phyloP scores from a whole-genome alignment of 2,797 vertebrate species.

The Channallabes apus region DNA sequence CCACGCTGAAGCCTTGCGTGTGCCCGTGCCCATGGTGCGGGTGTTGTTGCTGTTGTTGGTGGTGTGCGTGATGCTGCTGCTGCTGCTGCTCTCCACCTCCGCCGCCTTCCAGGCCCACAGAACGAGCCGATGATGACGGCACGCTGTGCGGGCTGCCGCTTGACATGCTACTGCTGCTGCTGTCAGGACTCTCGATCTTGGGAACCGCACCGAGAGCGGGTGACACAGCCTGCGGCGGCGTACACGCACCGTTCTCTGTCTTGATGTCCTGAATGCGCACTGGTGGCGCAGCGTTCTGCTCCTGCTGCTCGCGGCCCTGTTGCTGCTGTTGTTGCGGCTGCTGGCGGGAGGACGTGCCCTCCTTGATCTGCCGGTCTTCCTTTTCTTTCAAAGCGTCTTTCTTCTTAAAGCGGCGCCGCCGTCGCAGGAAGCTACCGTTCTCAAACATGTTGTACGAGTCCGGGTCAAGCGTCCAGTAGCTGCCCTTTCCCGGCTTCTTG shows the following conservation, averaged over 20 bases:
- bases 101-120: slow-evolving; percentile 79
- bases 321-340: slow-evolving; percentile 70
- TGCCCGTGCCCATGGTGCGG: slow-evolving; percentile 76
- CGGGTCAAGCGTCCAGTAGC: slow-evolving; percentile 94
- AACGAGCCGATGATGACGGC: slow-evolving; percentile 73
- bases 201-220: slow-evolving; percentile 84
- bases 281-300: slow-evolving; percentile 72
- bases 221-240: slow-evolving; percentile 86
- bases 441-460: slow-evolving; percentile 98
- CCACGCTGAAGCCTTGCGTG: slow-evolving; percentile 91
- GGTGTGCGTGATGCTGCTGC: slow-evolving; percentile 63
- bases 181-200: slow-evolving; percentile 93
- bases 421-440: slow-evolving; percentile 90
- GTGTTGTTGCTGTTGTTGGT: slow-evolving; percentile 60
- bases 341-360: slow-evolving; percentile 67
- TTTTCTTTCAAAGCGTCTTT: slow-evolving; percentile 93
- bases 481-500: slow-evolving; percentile 92
- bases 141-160: slow-evolving; percentile 87
- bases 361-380: slow-evolving; percentile 87
- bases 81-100: slow-evolving; percentile 41
- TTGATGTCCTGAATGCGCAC: slow-evolving; percentile 95
- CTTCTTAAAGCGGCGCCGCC: slow-evolving; percentile 92
- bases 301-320: slow-evolving; percentile 75
- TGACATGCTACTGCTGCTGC: slow-evolving; percentile 91
- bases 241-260: slow-evolving; percentile 89